Base-by-base conservation (phyloP, 2,113 vertebrate species). In the Neotoma lepida region DNA sequence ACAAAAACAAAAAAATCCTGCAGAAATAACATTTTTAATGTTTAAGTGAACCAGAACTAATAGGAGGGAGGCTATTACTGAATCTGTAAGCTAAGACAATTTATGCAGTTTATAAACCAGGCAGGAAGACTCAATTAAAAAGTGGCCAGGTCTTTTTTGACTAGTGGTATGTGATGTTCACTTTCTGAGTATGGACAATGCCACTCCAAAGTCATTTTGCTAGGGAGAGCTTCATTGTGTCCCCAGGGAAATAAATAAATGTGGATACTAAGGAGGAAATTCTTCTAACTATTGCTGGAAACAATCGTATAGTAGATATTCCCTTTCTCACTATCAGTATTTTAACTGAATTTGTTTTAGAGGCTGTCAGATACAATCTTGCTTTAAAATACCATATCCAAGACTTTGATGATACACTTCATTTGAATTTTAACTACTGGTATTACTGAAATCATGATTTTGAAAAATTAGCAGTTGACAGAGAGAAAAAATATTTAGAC, bases 371-470 rank as follows among this genome's bases (percentile, higher is more conserved):
- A 41, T 92, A 13, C 1, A 58, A 86, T 93, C 6, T 68, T 94
- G 46, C 78, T 80, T 95, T 68, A n/a, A 90, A 76, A 39, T 39
- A 76, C 10, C 26, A 39, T 70, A 87, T 90, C 54, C 64, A 74
- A 88, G 5, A 73, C 90, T 88, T 66, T 85, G 26, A 22, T 74
- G 4, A 9, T 78, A 54, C 58, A 92, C 22, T 28, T 64, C 15
- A 76, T 76, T 95, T 81, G 7, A 6, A 58, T 84, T 86, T 88
- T 61, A 70, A 81, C 13, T 88, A 39, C 74, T 76, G 49, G 64
- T 73, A 58, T 95, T 86, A 71, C 22, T 93, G 14, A 78, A 49
- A 88, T 88, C 26, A n/a, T 86, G 41, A 95, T 64, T 94, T 88
- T 93, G 26, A 93, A 58, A 68, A 76, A 88, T 82, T 88, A 71